phyloP scores from a whole-genome alignment of 1,140 invertebrate species.

The Calycopis cecrops region DNA sequence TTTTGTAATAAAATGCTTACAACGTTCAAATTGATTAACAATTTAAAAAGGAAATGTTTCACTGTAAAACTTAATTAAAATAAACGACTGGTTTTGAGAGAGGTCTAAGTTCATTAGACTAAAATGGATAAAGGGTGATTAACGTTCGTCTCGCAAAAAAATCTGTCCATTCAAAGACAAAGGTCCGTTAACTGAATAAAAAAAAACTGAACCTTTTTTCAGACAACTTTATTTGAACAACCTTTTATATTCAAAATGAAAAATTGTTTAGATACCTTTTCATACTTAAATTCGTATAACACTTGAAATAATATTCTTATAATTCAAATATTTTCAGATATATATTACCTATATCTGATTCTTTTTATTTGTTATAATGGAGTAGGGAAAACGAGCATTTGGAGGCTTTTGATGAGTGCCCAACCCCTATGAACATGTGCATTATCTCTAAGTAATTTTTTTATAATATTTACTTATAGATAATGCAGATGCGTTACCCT shows the following conservation, averaged over 20 bases:
- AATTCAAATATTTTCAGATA: no score
- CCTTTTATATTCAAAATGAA: conserved; percentile 6
- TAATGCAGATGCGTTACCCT: no score
- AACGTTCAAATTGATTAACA: not conserved
- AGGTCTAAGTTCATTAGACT: conserved; percentile 8
- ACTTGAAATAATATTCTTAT: not conserved
- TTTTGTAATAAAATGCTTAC: no score
- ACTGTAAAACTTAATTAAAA: conserved; percentile 7
- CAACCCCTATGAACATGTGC: no score
- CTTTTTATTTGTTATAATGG: no score
- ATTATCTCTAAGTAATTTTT: no score
- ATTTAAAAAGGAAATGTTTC: not conserved
- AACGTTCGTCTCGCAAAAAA: conserved; percentile 3
- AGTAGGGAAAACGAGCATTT: no score
- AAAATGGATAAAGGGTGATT: conserved; percentile 7
- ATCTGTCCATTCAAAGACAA: conserved; percentile 8
- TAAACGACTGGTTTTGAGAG: not conserved
- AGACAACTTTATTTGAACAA: conserved; percentile 5
- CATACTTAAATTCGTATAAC: not conserved
- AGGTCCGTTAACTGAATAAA: conserved; percentile 3
- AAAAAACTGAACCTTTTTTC: conserved; percentile 5
- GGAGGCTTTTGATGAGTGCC: no score
- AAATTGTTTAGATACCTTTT: conserved; percentile 6
- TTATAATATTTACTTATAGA: no score
- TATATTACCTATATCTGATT: no score